Percentiles rank a stretch among this genome's conserved stretches.
These are phyloP conservation scores for Sarcophilus harrisii DNA, from an alignment of 2,797 vertebrate species.

Conservation along the genomic window DNA sequence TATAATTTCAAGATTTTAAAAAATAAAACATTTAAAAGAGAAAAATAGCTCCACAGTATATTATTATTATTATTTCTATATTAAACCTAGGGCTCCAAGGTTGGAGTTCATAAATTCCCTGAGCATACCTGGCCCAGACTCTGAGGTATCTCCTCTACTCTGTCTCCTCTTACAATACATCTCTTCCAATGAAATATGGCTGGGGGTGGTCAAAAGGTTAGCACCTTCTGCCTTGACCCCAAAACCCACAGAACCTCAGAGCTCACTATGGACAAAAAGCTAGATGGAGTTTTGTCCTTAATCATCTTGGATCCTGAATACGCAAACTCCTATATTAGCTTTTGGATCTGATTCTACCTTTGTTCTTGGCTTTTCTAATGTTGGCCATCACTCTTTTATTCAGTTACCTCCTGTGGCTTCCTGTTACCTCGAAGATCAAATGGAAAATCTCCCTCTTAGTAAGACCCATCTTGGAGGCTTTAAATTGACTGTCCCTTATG, in stretches of 20 bases:
- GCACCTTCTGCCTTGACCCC: background rate
- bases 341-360: background rate
- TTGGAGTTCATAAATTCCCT: background rate
- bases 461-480: background rate
- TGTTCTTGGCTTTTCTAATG: background rate
- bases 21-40: background rate
- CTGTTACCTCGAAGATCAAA: background rate
- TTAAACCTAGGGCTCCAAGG: background rate
- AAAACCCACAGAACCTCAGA: background rate
- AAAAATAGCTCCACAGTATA: background rate
- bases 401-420: background rate
- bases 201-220: background rate
- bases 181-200: background rate
- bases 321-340: background rate
- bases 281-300: background rate
- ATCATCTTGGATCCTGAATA: background rate
- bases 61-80: background rate
- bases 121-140: background rate
- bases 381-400: background rate
- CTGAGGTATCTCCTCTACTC: background rate
- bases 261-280: background rate
- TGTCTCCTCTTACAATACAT: no score
- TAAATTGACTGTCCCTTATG: background rate
- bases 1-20: background rate
- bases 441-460: background rate